phyloP scores from a whole-genome alignment of 1,140 invertebrate genomes.

The Lepidurus apus region DNA sequence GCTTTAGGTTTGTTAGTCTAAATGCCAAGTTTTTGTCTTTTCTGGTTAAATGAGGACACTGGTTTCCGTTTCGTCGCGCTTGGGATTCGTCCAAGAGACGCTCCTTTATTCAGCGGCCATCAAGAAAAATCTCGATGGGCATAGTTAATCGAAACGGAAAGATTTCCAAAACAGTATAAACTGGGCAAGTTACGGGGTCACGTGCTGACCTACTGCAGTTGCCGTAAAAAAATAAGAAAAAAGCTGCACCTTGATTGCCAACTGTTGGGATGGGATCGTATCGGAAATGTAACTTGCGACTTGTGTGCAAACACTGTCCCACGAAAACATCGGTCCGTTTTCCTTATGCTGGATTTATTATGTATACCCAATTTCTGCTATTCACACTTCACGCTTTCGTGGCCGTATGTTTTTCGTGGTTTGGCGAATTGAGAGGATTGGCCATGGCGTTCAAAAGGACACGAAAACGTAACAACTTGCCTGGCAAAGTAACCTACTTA shows the following conservation, averaged over 20 bases:
- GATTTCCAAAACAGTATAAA: background rate
- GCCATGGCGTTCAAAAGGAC: background rate
- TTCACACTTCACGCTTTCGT: constrained; percentile 1
- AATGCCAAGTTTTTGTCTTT: no score
- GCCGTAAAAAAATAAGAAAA: background rate
- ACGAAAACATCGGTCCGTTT: background rate
- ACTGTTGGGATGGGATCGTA: background rate
- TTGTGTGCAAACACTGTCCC: background rate
- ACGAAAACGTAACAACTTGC: background rate
- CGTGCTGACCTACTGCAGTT: background rate
- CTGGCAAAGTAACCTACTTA: background rate
- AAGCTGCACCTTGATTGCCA: background rate
- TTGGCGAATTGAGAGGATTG: background rate
- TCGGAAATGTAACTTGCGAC: background rate
- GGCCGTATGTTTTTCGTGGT: background rate
- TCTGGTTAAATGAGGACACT: background rate
- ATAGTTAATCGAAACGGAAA: background rate
- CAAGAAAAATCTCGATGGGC: background rate
- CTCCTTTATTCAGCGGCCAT: background rate
- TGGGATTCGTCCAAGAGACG: constrained; percentile 7
- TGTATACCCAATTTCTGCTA: background rate
- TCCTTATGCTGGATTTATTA: background rate
- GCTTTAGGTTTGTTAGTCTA: no score
- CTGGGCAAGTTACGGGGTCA: background rate
- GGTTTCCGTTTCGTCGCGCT: background rate